Base-by-base conservation (phyloP, 2,113 vertebrate genomes). In the Elaphurus davidianus region DNA sequence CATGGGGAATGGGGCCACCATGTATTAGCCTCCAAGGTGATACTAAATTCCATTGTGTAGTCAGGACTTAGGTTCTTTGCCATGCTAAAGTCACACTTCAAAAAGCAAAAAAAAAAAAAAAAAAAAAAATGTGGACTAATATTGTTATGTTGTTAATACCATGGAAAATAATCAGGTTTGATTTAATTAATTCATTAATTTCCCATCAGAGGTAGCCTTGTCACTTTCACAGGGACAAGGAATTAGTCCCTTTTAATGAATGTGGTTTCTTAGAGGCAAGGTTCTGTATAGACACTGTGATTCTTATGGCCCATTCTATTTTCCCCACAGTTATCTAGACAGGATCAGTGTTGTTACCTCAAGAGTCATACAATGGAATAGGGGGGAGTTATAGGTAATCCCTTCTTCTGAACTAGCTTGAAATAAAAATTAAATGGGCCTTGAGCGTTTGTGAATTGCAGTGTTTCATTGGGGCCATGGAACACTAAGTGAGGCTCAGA, bases 361-460 rank as follows among this genome's bases (percentile, higher is more conserved):
- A 91, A 67, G 45, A 98, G 91, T 97, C 90, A 90, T 94, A 97
- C 93, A 98, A 10, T 95, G 59, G 94, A 81, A 40, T 54, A 57
- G 79, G 96, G 93, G 67, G 71, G 97, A 98, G 50, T n/a, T 21
- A 97, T 59, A 98, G 98, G 50, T 94, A 95, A 67, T 97, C 93
- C 96, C 98, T 97, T 90, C 89, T 97, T 87, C 95, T 94, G 93
- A 98, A 60, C 79, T 12, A 92, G 96, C 87, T 97, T 87, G 96
- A 98, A 98, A 98, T 98, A 98, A 98, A 97, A 98, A 98, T 86
- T 97, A 97, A 90, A 96, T 62, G 82, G 90, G 96, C 64, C 88
- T 97, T 98, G 97, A 87, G 90, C 25, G 52, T 97, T 81, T 92
- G 97, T 97, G 90, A 98, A 98, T 87, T 89, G 62, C 76, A 78